A percentile compares a stretch with the other conserved stretches of the same genome.
Conservation (phyloP, 2,797 vertebrate genomes). For the Meda fulgida region DNA sequence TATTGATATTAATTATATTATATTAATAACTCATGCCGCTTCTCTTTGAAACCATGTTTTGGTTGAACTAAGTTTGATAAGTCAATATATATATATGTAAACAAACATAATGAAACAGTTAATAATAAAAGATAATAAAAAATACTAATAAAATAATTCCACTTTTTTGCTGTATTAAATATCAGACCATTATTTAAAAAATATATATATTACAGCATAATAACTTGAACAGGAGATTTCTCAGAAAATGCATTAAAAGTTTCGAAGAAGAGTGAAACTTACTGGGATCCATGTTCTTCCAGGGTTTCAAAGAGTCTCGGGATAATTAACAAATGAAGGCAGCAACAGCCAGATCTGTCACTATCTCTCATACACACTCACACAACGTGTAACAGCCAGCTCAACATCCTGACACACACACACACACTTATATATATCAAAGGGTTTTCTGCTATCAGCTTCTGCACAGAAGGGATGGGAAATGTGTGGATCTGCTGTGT, state of each 20-base stretch:
- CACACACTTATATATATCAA: conserved; percentile 58
- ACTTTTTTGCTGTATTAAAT: not conserved
- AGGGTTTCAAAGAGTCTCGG: not conserved
- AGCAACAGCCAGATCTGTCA: conserved; percentile 33
- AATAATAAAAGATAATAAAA: not conserved
- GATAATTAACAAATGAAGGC: conserved; percentile 8
- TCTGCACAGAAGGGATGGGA: conserved; percentile 21
- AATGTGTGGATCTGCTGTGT: not conserved
- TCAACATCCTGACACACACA: conserved; percentile 54
- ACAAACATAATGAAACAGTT: not conserved
- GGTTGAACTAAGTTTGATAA: too few species aligned
- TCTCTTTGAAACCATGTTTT: too few species aligned
- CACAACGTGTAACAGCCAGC: conserved; percentile 31
- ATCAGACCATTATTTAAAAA: not conserved
- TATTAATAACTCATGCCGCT: too few species aligned
- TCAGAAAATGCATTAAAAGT: not conserved
- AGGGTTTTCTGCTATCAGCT: conserved; percentile 16
- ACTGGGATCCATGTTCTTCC: conserved; percentile 20
- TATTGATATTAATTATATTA: not conserved
- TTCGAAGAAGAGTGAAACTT: not conserved
- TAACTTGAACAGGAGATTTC: not conserved
- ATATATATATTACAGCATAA: not conserved
- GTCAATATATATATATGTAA: too few species aligned
- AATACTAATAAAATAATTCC: not conserved
- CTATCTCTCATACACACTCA: conserved; percentile 17